Conservation (phyloP, 2,888 invertebrate genomes). For the Drosophila nigricruria region DNA sequence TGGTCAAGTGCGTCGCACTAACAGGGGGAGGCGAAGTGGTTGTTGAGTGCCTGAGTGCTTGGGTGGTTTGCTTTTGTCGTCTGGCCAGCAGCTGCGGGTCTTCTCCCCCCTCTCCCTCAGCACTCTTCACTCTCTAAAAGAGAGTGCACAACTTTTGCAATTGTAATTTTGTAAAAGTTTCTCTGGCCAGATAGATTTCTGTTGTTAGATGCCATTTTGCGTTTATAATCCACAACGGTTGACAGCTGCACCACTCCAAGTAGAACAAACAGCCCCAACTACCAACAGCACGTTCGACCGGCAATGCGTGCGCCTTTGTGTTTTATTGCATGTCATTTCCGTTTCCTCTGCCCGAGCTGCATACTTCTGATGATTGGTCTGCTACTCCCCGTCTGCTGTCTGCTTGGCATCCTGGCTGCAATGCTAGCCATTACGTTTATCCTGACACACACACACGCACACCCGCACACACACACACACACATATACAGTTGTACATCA, state of each 20-base stretch:
- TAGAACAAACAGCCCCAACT: neutral
- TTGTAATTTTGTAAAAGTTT: conserved; percentile 77
- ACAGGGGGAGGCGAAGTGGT: neutral
- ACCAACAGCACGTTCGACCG: conserved; percentile 1
- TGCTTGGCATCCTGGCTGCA: conserved; percentile 72
- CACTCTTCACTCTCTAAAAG: neutral
- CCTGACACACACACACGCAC: conserved; percentile 47
- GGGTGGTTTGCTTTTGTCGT: conserved; percentile 5
- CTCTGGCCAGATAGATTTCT: conserved; percentile 72
- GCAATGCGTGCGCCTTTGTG: conserved; percentile 77
- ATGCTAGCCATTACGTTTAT: conserved; percentile 73
- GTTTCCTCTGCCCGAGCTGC: conserved; percentile 72
- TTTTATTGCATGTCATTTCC: conserved; percentile 85
- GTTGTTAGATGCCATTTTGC: conserved; percentile 77
- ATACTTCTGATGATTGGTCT: conserved; percentile 78
- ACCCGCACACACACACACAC: conserved; percentile 12
- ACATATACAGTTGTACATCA: conserved; percentile 74
- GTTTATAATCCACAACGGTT: conserved; percentile 70
- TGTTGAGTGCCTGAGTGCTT: neutral
- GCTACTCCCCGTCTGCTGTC: conserved; percentile 47
- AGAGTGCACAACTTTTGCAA: conserved; percentile 72
- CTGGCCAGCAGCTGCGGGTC: conserved; percentile 47
- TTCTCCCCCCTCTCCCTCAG: neutral
- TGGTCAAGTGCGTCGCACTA: conserved; percentile 23
- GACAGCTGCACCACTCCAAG: conserved; percentile 21